A percentile compares a stretch with the other conserved stretches of the same genome.
Conservation (phyloP, 2,797 vertebrate genomes). For the Trematomus bernacchii region DNA sequence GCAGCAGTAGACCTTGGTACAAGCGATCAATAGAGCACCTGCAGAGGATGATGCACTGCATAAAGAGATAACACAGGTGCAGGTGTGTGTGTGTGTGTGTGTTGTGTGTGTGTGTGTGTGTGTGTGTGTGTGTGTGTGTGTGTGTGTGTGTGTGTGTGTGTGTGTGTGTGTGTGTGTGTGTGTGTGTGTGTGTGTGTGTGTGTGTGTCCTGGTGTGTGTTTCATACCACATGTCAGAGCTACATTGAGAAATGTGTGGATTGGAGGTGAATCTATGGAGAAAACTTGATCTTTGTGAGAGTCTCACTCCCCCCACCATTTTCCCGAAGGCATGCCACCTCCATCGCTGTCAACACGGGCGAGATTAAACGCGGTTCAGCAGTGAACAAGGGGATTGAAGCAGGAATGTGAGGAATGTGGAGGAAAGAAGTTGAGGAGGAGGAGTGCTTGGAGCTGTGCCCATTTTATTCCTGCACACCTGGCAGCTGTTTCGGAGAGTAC, state of each 20-base stretch:
- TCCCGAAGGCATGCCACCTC: not conserved
- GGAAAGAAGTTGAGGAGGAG: not conserved
- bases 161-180: not conserved
- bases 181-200: not conserved
- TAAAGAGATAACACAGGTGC: not conserved
- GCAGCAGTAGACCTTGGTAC: not conserved
- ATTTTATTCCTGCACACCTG: slow-evolving; percentile 36
- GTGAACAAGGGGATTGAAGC: not conserved
- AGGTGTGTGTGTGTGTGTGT: not conserved
- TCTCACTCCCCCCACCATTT: not conserved
- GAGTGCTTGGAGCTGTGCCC: not conserved
- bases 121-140: not conserved
- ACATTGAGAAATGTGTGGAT: not conserved
- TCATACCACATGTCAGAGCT: not conserved
- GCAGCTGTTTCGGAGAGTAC: slow-evolving; percentile 22
- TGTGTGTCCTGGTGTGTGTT: not conserved
- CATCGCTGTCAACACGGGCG: not conserved
- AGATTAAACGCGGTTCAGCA: not conserved
- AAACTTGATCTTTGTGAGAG: not conserved
- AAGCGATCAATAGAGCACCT: not conserved
- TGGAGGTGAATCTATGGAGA: not conserved
- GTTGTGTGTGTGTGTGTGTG: not conserved
- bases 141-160: not conserved
- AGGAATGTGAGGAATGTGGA: slow-evolving; percentile 35
- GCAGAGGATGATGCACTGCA: not conserved